Conservation (phyloP, 2,888 invertebrate genomes). For the Drosophila emarginata region DNA sequence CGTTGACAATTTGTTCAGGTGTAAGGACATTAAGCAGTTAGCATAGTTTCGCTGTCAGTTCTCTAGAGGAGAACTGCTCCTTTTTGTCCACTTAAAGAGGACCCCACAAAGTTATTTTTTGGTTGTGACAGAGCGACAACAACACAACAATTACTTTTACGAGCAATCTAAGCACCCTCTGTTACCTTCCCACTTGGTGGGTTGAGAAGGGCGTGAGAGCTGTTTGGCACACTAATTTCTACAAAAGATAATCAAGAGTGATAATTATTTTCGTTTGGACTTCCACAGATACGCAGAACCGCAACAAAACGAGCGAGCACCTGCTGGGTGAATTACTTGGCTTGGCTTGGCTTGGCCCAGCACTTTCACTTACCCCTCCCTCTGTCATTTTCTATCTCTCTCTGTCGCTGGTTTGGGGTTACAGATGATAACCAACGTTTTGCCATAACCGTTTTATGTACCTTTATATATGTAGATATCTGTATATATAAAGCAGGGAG, state of each 20-base stretch:
- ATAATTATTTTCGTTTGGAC: constrained; percentile 74
- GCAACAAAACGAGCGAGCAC: constrained; percentile 73
- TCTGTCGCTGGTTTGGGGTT: constrained; percentile 47
- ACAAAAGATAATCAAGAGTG: constrained; percentile 76
- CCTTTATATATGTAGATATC: constrained; percentile 16
- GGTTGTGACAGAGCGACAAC: constrained; percentile 55
- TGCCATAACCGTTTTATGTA: constrained; percentile 67
- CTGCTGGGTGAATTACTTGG: constrained; percentile 74
- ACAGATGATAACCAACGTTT: constrained; percentile 71
- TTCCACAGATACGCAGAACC: constrained; percentile 48
- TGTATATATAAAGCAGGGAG: constrained; percentile 28
- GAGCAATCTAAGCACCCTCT: constrained; percentile 31
- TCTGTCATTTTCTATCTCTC: not conserved
- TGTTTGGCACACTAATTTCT: constrained; percentile 67
- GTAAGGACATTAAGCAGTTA: constrained; percentile 73
- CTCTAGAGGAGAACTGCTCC: not conserved
- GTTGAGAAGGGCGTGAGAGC: not conserved
- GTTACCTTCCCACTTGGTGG: no score
- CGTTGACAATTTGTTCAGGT: constrained; percentile 74
- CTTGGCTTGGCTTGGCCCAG: constrained; percentile 36
- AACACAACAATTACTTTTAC: constrained; percentile 77
- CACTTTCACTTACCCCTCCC: not conserved
- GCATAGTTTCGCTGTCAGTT: constrained; percentile 72
- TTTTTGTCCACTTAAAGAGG: constrained; percentile 54
- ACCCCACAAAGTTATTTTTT: constrained; percentile 56